phyloP scores from a whole-genome alignment of 2,113 vertebrate genomes.

The Gobio gobio region DNA sequence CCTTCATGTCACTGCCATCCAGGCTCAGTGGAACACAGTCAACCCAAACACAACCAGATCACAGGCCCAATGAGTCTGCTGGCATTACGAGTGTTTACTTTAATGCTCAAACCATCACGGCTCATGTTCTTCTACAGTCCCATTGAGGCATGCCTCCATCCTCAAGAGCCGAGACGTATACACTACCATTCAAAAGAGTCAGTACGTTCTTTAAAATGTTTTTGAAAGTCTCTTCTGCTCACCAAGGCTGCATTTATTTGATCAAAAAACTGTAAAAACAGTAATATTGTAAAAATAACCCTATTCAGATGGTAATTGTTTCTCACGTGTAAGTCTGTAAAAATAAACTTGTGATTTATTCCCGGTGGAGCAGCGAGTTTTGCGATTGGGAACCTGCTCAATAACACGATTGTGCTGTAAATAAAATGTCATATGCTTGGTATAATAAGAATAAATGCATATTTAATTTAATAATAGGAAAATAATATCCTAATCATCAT shows the following conservation, averaged over 20 bases:
- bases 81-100: neutral
- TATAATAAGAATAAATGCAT: no score
- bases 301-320: no score
- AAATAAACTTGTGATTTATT: no score
- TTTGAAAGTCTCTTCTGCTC: neutral
- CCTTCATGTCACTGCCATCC: conserved; percentile 53
- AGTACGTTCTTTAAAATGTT: neutral
- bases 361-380: no score
- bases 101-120: neutral
- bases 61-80: neutral
- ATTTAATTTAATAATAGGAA: no score
- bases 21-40: neutral
- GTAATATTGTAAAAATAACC: neutral
- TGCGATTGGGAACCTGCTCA: no score
- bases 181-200: neutral
- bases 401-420: no score
- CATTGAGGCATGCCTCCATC: no score
- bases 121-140: neutral
- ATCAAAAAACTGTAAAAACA: neutral
- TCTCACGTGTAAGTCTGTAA: no score
- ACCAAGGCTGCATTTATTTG: neutral
- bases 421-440: no score
- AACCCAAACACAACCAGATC: neutral
- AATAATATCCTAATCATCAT: no score
- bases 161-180: no score